A percentile compares a stretch with the other conserved stretches of the same genome.
phyloP scores from a whole-genome alignment of 1,140 invertebrate species.

The Pantala flavescens region DNA sequence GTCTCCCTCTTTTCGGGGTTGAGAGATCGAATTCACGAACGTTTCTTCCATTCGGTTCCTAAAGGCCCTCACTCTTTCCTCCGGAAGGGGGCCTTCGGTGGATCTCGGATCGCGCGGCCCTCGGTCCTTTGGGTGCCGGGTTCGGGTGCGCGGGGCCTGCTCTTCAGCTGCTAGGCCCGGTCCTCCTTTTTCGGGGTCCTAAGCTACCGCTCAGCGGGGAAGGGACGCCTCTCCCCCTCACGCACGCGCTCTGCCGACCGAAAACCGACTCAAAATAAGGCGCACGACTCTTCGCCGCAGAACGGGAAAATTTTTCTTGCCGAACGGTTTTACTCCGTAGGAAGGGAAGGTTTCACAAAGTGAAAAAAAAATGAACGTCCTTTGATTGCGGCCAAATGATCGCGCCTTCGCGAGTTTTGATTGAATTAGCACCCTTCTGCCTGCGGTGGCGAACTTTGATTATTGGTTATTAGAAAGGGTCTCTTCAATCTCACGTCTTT shows the following conservation, averaged over 20 bases:
- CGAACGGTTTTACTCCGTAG: background rate
- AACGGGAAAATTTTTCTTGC: background rate
- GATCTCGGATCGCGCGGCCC: background rate
- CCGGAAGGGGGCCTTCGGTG: background rate
- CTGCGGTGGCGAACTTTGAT: constrained; percentile 7
- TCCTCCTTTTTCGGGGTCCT: too few relatives aligned
- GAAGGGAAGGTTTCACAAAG: background rate
- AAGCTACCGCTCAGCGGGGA: background rate
- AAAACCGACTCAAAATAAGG: background rate
- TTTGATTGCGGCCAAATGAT: constrained; percentile 3
- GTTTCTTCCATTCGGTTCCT: background rate
- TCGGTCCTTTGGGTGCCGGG: background rate
- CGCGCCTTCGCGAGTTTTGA: background rate
- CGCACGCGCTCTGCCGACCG: background rate
- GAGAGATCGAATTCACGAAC: background rate
- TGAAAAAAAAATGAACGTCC: background rate
- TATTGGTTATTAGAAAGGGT: background rate
- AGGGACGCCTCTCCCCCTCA: background rate
- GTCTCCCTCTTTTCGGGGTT: constrained; percentile 3
- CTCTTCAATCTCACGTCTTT: too few relatives aligned
- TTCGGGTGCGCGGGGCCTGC: too few relatives aligned
- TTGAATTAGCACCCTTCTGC: background rate
- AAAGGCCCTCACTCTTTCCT: background rate
- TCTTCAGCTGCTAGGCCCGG: too few relatives aligned
- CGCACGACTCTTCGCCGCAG: background rate